Evolutionary conservation across 2,888 invertebrate genomes (phyloP), one percentile per base, ranked within the genome.

Genomic region (Epistrophella euchroma): DNA sequence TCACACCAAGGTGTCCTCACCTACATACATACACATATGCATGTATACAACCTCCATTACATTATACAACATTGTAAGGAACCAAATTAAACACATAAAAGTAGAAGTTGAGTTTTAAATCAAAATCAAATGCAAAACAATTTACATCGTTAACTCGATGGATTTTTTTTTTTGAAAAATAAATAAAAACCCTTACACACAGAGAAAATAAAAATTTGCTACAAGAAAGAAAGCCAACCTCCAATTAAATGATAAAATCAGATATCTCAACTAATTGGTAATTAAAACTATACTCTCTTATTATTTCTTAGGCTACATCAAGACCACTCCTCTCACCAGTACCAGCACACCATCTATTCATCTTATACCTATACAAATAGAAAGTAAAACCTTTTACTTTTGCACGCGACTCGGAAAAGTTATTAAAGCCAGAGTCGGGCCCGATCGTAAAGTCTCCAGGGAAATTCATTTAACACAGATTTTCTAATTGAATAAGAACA

Each of bases 391-490:
- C 25, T 52, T 68, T 68, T 68, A 40, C 28, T 74, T 70, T 45
- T 66, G 47, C 58, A 35, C 52, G 58, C 68, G 66, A 55, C 71
- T 64, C 50, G 40, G 45, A 79, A 84, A 79, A 84, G 80, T 75
- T 71, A 80, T 75, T 79, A 80, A 66, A 80, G 71, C 68, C 64
- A 66, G 70, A 72, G 70, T 72, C 45, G 71, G 71, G n/a, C n/a
- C 45, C 71, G 75, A 85, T 52, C 72, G 52, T 71, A 58, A 66
- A 60, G 75, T 71, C 71, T 60, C 58, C 58, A 60, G 35, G 75
- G 75, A 80, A 85, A 85, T 85, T 72, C 75, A 80, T 80, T 85
- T 85, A 76, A 66, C 80, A 80, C 80, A 75, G 84, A 66, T 80
- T 76, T 76, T 80, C 71, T 85, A 85, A 85, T 85, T 85, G 75